phyloP scores from a whole-genome alignment of 2,797 vertebrate genomes.

The Manis crassicaudata region DNA sequence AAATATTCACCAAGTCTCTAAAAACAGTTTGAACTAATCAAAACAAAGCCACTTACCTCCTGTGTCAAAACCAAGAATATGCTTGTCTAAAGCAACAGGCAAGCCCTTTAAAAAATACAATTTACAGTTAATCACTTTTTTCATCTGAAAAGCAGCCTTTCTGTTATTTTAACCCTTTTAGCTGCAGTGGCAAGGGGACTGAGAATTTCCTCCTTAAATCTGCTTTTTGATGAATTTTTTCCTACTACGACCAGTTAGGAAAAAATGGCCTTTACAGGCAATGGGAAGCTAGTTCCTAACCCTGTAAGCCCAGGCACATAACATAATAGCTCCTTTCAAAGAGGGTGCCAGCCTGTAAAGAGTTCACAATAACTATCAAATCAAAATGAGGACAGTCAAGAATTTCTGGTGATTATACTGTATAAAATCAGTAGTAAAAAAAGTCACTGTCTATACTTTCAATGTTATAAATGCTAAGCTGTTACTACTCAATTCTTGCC shows the following conservation, averaged over 20 bases:
- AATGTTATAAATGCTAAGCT: conserved; percentile 1
- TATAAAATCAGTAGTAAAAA: not conserved
- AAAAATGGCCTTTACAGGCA: not conserved
- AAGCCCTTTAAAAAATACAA: conserved; percentile 89
- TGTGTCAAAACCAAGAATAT: conserved; percentile 96
- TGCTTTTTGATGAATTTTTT: not conserved
- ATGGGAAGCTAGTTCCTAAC: not conserved
- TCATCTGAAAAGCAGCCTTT: not conserved
- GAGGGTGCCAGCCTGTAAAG: not conserved
- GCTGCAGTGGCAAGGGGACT: not conserved
- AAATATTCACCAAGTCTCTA: not conserved
- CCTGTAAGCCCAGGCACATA: not conserved
- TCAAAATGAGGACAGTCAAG: not conserved
- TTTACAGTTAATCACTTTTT: conserved; percentile 30
- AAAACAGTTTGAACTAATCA: conserved; percentile 15
- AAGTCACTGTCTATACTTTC: not conserved
- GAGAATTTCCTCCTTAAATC: conserved; percentile 7
- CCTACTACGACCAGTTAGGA: not conserved
- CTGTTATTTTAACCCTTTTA: not conserved
- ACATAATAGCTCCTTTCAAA: not conserved
- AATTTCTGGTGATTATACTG: not conserved
- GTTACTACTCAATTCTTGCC: not conserved
- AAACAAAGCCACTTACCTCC: conserved; percentile 91
- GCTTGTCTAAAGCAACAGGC: conserved; percentile 95
- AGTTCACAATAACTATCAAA: not conserved